phyloP scores from a whole-genome alignment of 2,888 invertebrate genomes.

The Pyrrhosoma nymphula region DNA sequence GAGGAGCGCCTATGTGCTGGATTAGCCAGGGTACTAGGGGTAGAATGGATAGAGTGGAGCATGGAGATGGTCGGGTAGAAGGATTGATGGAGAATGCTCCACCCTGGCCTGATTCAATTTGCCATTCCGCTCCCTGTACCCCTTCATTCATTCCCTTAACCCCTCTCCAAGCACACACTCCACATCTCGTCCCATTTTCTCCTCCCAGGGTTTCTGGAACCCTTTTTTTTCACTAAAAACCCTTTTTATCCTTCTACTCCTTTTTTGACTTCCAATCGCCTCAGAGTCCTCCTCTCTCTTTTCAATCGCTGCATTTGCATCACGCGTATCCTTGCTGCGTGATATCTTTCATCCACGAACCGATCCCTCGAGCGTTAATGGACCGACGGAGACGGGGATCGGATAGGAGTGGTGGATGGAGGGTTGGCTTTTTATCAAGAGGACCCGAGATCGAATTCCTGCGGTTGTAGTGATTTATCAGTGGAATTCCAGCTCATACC shows the following conservation, averaged over 20 bases:
- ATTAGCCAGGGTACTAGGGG: background rate
- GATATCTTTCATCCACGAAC: background rate
- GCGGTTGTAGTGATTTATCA: too few species aligned
- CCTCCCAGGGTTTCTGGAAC: background rate
- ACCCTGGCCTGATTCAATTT: slow-evolving; percentile 15
- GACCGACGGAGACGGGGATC: too few species aligned
- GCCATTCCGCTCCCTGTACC: background rate
- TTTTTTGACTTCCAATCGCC: background rate
- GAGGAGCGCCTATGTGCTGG: background rate
- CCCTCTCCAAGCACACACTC: background rate
- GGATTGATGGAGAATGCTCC: slow-evolving; percentile 11
- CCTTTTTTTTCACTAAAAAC: background rate
- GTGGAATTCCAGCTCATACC: too few species aligned
- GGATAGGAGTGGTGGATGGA: too few species aligned
- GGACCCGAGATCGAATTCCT: too few species aligned
- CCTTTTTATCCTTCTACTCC: background rate
- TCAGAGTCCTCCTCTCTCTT: background rate
- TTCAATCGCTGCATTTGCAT: background rate
- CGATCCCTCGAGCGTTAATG: background rate
- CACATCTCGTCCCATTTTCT: background rate
- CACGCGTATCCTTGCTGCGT: background rate
- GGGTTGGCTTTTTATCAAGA: too few species aligned
- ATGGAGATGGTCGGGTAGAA: background rate
- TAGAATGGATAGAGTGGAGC: background rate
- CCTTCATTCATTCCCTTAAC: background rate